A percentile compares a stretch with the other conserved stretches of the same genome.
Conservation (phyloP, 2,797 vertebrate species). For the Chelon auratus region DNA sequence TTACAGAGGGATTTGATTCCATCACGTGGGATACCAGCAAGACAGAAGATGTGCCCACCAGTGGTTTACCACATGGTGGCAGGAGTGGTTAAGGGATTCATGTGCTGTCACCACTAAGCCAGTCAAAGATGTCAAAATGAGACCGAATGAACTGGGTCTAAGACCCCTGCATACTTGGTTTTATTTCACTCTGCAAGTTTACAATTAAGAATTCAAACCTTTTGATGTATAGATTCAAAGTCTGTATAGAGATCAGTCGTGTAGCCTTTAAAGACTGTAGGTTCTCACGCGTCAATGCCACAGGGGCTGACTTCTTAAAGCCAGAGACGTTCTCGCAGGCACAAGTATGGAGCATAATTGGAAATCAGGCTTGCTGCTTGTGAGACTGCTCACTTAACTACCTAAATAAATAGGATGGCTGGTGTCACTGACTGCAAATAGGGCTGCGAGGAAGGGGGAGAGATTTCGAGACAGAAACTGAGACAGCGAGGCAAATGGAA, state of each 20-base stretch:
- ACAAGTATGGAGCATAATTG: slow-evolving; percentile 57
- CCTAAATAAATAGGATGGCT: slow-evolving; percentile 68
- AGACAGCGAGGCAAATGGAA: slow-evolving; percentile 13
- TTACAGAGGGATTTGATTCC: slow-evolving; percentile 56
- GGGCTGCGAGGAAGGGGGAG: slow-evolving; percentile 25
- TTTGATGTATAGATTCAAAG: slow-evolving; percentile 36
- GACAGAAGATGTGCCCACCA: slow-evolving; percentile 47
- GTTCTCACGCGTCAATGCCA: slow-evolving; percentile 17
- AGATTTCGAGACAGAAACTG: not conserved
- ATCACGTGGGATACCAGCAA: slow-evolving; percentile 47
- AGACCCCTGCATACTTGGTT: slow-evolving; percentile 16
- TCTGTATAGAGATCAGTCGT: slow-evolving; percentile 22
- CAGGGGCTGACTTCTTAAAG: slow-evolving; percentile 26
- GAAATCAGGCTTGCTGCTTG: slow-evolving; percentile 55
- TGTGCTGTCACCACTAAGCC: slow-evolving; percentile 21
- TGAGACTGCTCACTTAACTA: slow-evolving; percentile 63
- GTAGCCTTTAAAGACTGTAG: slow-evolving; percentile 10
- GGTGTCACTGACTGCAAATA: slow-evolving; percentile 60
- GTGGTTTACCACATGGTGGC: slow-evolving; percentile 54
- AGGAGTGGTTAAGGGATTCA: slow-evolving; percentile 35
- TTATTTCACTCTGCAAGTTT: slow-evolving; percentile 20
- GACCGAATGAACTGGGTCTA: slow-evolving; percentile 40
- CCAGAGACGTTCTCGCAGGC: slow-evolving; percentile 28
- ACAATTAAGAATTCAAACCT: slow-evolving; percentile 7
- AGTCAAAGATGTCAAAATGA: slow-evolving; percentile 48